Base-by-base conservation (phyloP, 2,888 invertebrate species). In the Amiota mariae region DNA sequence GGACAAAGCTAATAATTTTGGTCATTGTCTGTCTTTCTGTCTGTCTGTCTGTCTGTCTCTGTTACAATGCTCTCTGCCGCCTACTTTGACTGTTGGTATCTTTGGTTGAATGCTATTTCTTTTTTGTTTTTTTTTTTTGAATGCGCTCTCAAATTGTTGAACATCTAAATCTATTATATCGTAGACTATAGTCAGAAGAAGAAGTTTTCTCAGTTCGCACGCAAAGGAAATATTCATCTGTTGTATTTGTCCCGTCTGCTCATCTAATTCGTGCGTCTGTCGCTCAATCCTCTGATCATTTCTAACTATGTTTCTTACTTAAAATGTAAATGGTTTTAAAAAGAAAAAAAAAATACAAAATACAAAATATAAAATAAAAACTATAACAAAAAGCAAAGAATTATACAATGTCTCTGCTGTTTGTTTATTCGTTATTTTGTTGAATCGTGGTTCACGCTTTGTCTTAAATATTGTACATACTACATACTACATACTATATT, bases 101-200 rank as follows among this genome's bases (percentile, higher is more conserved):
- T 24, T 24, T 24, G 24, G 64, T 48, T 8, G 48, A n/a, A 13
- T 48, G 48, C 64, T 48, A 66, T 36, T 66, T 36, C 6, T 36
- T 36, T 4, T 36, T 36, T 4, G 2, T 6, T 36, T 36, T 36
- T 4, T 36, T 36, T 6, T 36, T 36, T 66, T 15, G 48, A 85
- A 85, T 85, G 57, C 18, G 83, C 85, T 84, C 82, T 81, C 72
- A 79, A 80, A 81, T 85, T 80, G 81, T 76, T 78, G 83, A 81
- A 79, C 85, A 83, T 83, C 80, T 80, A 76, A 77, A 75, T 77
- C 76, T 76, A 36, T 64, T 72, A 24, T 59, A n/a, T 20, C 11
- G 54, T 13, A 51, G 24, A 49, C 68, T 51, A 47, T n/a, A n/a
- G n/a, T n/a, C 63, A 51, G 12, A 51, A 54, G 6, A 8, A 6